Evolutionary conservation across 92 coral and sea anemone species (phyloP).

Genomic region (Actinernus sp.): DNA sequence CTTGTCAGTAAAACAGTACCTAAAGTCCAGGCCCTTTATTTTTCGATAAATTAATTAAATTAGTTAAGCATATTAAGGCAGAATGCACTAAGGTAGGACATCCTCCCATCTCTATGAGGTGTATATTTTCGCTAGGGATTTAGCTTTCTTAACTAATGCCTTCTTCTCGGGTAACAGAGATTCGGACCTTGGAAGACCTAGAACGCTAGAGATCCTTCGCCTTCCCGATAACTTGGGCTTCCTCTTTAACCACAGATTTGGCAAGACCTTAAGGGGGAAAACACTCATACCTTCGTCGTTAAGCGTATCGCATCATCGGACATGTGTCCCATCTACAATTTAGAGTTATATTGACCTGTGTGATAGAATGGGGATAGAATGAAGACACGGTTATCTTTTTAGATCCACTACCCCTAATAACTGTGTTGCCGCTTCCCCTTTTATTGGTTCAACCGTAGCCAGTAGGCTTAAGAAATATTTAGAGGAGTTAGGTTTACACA

Average conservation of each 20-base stretch:
- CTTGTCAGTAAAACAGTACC: slow-evolving; percentile 20
- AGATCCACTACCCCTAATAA: slow-evolving; percentile 20
- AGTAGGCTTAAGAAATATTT: slow-evolving; percentile 11
- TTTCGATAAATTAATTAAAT: slow-evolving; percentile 8
- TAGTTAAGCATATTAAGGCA: slow-evolving; percentile 5
- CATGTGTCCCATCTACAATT: no score
- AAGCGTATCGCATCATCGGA: no score
- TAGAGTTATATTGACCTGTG: slow-evolving; percentile 13
- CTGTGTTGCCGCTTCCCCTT: slow-evolving; percentile 9
- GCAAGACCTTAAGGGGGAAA: slow-evolving; percentile 38
- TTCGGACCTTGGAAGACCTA: slow-evolving; percentile 23
- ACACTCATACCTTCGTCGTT: slow-evolving; percentile 4
- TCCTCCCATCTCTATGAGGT: slow-evolving; percentile 20
- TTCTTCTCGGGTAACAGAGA: slow-evolving; percentile 24
- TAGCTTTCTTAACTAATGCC: slow-evolving; percentile 17
- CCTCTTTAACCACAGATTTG: slow-evolving; percentile 27
- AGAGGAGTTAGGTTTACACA: slow-evolving; percentile 14
- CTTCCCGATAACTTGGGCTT: slow-evolving; percentile 29
- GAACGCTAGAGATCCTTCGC: slow-evolving; percentile 12
- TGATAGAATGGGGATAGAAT: slow-evolving; percentile 15
- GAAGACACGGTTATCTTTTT: slow-evolving; percentile 17
- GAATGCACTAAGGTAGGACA: neutral
- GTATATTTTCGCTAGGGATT: slow-evolving; percentile 22
- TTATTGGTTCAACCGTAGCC: slow-evolving; percentile 23
- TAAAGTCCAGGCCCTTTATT: slow-evolving; percentile 18